Evolutionary conservation across 2,797 vertebrate species (phyloP).

Genomic region (Alcedo quadribrachys): DNA sequence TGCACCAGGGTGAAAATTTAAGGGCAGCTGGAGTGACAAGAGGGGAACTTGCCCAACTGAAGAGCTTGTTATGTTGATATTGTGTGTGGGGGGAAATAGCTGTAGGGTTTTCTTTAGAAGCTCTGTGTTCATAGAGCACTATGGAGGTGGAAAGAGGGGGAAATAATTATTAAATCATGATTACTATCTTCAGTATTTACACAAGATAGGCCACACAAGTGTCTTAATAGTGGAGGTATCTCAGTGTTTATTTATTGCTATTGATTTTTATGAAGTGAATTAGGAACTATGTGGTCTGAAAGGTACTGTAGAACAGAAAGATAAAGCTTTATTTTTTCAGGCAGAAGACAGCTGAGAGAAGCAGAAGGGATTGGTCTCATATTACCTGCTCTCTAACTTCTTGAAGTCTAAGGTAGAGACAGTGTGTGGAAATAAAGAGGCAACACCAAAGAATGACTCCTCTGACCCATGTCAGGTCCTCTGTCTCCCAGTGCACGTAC

Average conservation of each 20-base stretch:
- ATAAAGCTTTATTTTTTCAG: background rate
- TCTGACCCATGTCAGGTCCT: background rate
- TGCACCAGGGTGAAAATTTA: conserved; percentile 29
- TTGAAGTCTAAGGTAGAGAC: background rate
- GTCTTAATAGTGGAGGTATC: background rate
- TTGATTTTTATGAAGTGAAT: background rate
- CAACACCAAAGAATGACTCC: background rate
- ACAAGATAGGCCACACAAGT: conserved; percentile 27
- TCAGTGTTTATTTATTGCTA: background rate
- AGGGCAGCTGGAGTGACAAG: background rate
- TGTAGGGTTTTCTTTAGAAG: conserved; percentile 60
- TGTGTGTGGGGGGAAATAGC: background rate
- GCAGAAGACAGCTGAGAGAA: background rate
- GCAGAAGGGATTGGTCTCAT: background rate
- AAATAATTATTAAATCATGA: conserved; percentile 19
- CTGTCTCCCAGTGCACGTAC: background rate
- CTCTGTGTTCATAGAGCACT: background rate
- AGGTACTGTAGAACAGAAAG: background rate
- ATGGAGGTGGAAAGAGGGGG: conserved; percentile 11
- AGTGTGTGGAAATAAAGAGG: background rate
- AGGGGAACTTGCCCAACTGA: background rate
- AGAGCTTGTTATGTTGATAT: conserved; percentile 24
- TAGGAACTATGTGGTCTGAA: background rate
- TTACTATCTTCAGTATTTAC: conserved; percentile 32
- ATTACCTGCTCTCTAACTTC: background rate